These are phyloP conservation scores for Tenthredo notha DNA, from an alignment of 2,888 invertebrate species.

Conservation along the genomic window DNA sequence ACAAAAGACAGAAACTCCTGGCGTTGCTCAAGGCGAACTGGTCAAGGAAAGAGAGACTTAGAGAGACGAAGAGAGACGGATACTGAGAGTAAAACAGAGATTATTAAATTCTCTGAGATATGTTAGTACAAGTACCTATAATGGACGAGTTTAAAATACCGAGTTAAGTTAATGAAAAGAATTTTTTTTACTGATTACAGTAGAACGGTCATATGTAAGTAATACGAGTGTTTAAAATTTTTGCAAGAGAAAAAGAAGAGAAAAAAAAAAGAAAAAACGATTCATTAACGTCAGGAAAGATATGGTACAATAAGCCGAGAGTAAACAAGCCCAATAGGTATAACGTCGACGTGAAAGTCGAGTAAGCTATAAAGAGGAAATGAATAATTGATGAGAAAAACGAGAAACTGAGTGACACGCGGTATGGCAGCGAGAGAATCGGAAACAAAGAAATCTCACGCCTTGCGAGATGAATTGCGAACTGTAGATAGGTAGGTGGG, in stretches of 20 bases:
- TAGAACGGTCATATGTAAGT: neutral
- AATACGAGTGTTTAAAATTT: no score
- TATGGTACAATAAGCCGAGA: neutral
- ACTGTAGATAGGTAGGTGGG: neutral
- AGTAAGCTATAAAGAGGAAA: constrained; percentile 2
- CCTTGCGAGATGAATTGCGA: constrained; percentile 20
- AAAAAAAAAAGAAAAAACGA: no score
- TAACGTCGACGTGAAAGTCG: neutral
- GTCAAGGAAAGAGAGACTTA: neutral
- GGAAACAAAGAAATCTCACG: constrained; percentile 37
- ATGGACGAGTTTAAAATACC: neutral
- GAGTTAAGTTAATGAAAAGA: neutral
- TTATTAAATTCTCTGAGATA: constrained; percentile 4
- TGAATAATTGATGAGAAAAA: constrained; percentile 34
- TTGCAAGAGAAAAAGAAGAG: neutral
- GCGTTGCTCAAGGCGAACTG: constrained; percentile 16
- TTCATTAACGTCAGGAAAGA: neutral
- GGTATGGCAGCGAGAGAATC: neutral
- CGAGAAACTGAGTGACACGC: neutral
- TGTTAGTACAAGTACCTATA: neutral
- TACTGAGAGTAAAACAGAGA: neutral
- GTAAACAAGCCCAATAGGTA: neutral
- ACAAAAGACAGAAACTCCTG: constrained; percentile 30
- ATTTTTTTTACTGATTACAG: neutral
- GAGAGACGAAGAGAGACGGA: neutral